Conservation (phyloP, 2,797 vertebrate genomes). For the Argyrosomus regius region DNA sequence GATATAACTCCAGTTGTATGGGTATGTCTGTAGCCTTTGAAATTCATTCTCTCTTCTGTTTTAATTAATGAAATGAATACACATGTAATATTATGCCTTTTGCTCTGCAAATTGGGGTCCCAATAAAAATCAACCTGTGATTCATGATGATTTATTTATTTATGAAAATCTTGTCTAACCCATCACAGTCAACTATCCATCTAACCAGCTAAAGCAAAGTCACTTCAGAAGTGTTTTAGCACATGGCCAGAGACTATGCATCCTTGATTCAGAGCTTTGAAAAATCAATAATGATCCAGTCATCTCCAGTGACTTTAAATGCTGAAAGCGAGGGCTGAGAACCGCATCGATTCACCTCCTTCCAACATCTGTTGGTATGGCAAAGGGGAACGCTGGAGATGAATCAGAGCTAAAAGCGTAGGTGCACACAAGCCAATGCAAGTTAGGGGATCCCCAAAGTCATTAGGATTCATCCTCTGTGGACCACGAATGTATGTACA, state of each 20-base stretch:
- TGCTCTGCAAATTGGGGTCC: too few relatives aligned
- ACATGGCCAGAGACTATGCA: constrained; percentile 17
- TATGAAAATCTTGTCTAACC: background rate
- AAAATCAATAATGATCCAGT: constrained; percentile 61
- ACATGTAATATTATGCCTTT: too few relatives aligned
- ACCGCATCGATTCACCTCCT: constrained; percentile 50
- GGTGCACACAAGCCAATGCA: background rate
- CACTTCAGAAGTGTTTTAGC: background rate
- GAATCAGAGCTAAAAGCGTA: constrained; percentile 1
- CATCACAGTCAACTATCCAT: background rate
- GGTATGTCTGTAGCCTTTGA: too few relatives aligned
- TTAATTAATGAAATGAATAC: too few relatives aligned
- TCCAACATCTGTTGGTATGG: constrained; percentile 27
- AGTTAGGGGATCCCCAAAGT: background rate
- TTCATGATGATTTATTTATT: background rate
- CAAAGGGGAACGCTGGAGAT: background rate
- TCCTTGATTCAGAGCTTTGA: constrained; percentile 35
- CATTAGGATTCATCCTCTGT: background rate
- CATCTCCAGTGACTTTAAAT: constrained; percentile 52
- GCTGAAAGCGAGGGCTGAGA: constrained; percentile 18
- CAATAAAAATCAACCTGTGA: background rate
- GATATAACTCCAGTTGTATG: too few relatives aligned
- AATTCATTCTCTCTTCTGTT: too few relatives aligned
- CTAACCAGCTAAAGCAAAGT: constrained; percentile 5
- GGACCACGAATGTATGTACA: background rate